Percentiles rank a stretch among this genome's conserved stretches.
phyloP scores from a whole-genome alignment of 2,113 vertebrate species.

The Zingel zingel region DNA sequence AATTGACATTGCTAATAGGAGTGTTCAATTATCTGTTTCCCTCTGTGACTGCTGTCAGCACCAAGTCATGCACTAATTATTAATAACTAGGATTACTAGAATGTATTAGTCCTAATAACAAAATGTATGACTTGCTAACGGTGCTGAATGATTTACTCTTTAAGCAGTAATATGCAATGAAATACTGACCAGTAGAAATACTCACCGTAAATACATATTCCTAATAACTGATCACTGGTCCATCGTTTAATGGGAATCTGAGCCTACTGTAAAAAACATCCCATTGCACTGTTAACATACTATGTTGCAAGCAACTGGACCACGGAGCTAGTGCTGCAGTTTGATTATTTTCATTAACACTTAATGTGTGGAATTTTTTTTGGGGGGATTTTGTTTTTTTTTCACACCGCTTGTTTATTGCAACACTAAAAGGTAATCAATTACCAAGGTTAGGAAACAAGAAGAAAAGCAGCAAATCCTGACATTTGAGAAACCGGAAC shows the following conservation, averaged over 20 bases:
- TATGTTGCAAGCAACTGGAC: background rate
- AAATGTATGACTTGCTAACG: background rate
- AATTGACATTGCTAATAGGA: background rate
- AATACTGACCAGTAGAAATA: background rate
- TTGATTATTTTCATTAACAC: background rate
- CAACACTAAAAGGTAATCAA: background rate
- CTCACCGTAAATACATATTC: background rate
- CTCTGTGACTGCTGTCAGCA: background rate
- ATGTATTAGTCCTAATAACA: background rate
- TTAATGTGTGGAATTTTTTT: too few relatives aligned
- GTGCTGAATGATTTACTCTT: background rate
- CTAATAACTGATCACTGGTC: background rate
- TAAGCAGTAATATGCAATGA: background rate
- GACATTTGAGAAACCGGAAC: background rate
- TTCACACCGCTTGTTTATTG: background rate
- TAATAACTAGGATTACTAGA: background rate
- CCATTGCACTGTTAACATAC: background rate
- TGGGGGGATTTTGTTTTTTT: too few relatives aligned
- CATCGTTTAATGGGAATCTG: background rate
- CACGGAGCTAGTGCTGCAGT: background rate
- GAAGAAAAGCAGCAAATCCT: background rate
- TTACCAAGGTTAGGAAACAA: too few relatives aligned
- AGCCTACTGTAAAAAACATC: background rate
- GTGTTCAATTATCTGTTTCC: background rate
- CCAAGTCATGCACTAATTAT: background rate